Conservation (phyloP, 2,797 vertebrate genomes). For the Periophthalmus magnuspinnatus region DNA sequence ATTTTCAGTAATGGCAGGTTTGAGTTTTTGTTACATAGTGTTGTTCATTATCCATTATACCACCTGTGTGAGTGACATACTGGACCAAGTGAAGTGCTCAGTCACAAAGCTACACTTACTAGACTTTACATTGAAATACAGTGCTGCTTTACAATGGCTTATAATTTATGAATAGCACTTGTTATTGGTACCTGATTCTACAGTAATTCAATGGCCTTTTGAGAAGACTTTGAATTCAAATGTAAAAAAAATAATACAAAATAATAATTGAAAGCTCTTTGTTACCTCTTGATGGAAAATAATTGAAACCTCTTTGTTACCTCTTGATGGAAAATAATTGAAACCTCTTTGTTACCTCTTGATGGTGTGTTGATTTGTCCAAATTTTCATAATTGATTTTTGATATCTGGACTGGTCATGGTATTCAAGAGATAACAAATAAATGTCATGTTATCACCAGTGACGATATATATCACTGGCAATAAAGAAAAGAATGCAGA, state of each 20-base stretch:
- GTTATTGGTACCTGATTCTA: constrained; percentile 18
- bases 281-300: too few species aligned
- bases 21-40: background rate
- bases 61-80: constrained; percentile 2
- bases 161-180: constrained; percentile 11
- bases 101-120: constrained; percentile 15
- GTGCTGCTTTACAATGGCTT: constrained; percentile 30
- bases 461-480: too few species aligned
- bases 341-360: too few species aligned
- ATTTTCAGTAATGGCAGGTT: background rate
- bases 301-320: too few species aligned
- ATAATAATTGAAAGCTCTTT: too few species aligned
- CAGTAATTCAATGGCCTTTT: constrained; percentile 23
- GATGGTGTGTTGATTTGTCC: background rate
- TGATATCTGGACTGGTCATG: too few species aligned
- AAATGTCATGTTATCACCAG: too few species aligned
- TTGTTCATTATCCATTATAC: constrained; percentile 3
- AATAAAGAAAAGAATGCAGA: too few species aligned
- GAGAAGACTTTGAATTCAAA: background rate
- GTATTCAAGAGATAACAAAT: too few species aligned
- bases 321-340: too few species aligned
- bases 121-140: constrained; percentile 24
- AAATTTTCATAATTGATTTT: background rate
- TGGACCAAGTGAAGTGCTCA: background rate
- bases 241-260: too few species aligned